Conservation (phyloP, 2,113 vertebrate species). For the Polyodon spathula region DNA sequence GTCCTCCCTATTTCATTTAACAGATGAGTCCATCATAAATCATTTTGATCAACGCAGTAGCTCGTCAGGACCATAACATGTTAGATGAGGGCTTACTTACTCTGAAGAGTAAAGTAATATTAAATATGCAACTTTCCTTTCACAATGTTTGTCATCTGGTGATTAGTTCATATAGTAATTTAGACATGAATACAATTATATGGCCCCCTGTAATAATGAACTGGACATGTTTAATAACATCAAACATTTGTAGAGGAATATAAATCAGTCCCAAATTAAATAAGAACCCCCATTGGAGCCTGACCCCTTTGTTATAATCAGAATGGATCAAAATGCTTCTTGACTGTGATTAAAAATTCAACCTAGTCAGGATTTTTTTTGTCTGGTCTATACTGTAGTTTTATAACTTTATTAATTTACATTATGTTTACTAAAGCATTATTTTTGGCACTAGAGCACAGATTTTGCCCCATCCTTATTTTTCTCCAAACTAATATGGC, state of each 20-base stretch:
- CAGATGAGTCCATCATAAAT: too few relatives aligned
- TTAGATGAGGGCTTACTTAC: too few relatives aligned
- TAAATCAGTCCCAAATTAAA: background rate
- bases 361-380: background rate
- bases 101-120: background rate
- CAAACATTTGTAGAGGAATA: background rate
- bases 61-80: too few relatives aligned
- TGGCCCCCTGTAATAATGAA: background rate
- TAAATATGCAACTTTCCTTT: background rate
- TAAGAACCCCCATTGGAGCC: background rate
- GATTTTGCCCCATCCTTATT: too few relatives aligned
- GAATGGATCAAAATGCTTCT: background rate
- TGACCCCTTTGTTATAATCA: background rate
- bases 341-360: background rate
- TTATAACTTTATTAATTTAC: too few relatives aligned
- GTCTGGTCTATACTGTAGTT: too few relatives aligned
- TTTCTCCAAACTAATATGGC: too few relatives aligned
- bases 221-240: slow-evolving; percentile 3
- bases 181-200: background rate
- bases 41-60: too few relatives aligned
- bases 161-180: background rate
- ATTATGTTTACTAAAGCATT: too few relatives aligned
- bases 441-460: too few relatives aligned
- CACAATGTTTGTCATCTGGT: too few relatives aligned
- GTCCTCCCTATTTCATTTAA: too few relatives aligned